phyloP scores from a whole-genome alignment of 2,888 invertebrate genomes.

The Ptychoptera albimana region DNA sequence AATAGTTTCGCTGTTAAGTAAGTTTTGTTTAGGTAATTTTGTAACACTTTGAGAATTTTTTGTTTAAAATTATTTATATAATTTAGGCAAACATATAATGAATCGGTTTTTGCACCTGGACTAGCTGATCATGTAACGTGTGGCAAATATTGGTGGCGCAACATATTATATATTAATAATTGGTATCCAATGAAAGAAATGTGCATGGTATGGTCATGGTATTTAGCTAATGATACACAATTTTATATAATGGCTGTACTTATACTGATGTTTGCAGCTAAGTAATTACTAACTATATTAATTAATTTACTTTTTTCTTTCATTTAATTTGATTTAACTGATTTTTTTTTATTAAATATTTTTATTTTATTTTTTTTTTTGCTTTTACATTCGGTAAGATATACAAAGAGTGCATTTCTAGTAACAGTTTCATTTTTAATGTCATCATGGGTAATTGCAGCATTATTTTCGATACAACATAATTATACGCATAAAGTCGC shows the following conservation, averaged over 20 bases:
- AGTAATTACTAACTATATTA: constrained; percentile 34
- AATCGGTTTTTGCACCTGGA: constrained; percentile 57
- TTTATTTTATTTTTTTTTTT: constrained; percentile 8
- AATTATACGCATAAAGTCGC: constrained; percentile 60
- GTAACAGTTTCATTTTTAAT: constrained; percentile 42
- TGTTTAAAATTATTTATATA: background rate
- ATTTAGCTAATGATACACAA: constrained; percentile 66
- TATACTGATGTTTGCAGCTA: constrained; percentile 46
- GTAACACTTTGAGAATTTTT: background rate
- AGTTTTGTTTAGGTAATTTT: constrained; percentile 6
- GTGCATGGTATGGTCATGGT: constrained; percentile 75
- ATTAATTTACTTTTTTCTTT: background rate
- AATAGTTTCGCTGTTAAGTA: constrained; percentile 48
- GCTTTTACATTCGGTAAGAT: no score
- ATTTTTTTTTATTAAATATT: background rate
- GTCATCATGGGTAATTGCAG: constrained; percentile 61
- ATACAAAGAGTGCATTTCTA: constrained; percentile 44
- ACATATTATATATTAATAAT: constrained; percentile 68
- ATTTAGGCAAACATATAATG: constrained; percentile 46
- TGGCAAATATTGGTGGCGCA: constrained; percentile 67
- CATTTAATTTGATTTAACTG: background rate
- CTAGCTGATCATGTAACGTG: constrained; percentile 57
- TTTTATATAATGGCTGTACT: constrained; percentile 55
- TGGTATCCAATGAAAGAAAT: constrained; percentile 58
- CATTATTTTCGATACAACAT: constrained; percentile 55